phyloP scores from a whole-genome alignment of 1,140 invertebrate genomes.

The Spodoptera frugiperda region DNA sequence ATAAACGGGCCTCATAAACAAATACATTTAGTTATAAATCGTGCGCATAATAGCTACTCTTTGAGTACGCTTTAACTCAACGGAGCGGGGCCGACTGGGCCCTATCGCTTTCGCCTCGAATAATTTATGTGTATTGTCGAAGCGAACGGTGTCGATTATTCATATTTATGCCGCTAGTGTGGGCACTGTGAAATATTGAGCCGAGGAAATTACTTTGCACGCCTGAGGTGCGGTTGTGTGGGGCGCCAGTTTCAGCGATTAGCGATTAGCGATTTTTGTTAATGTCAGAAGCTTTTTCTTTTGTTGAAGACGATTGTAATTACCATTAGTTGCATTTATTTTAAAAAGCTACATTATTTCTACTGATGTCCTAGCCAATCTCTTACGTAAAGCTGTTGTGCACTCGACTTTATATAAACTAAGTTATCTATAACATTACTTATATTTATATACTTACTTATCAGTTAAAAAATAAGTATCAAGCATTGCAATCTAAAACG shows the following conservation, averaged over 20 bases:
- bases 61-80: constrained; percentile 41
- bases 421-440: too few species aligned
- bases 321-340: too few species aligned
- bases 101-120: constrained; percentile 54
- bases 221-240: constrained; percentile 50
- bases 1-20: constrained; percentile 42
- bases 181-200: constrained; percentile 59
- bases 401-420: too few species aligned
- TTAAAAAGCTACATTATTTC: too few species aligned
- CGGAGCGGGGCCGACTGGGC: constrained; percentile 40
- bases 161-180: constrained; percentile 61
- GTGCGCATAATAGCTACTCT: constrained; percentile 43
- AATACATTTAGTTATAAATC: constrained; percentile 48
- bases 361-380: too few species aligned
- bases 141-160: constrained; percentile 61
- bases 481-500: too few species aligned
- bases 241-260: neutral
- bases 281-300: neutral
- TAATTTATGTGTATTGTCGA: constrained; percentile 63
- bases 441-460: too few species aligned
- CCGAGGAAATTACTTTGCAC: constrained; percentile 60
- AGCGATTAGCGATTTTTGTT: neutral
- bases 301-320: too few species aligned
- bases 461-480: too few species aligned
- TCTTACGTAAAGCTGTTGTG: too few species aligned